These are phyloP conservation scores for Corynorhinus townsendii DNA, from an alignment of 2,113 vertebrate species.

Conservation along the genomic window DNA sequence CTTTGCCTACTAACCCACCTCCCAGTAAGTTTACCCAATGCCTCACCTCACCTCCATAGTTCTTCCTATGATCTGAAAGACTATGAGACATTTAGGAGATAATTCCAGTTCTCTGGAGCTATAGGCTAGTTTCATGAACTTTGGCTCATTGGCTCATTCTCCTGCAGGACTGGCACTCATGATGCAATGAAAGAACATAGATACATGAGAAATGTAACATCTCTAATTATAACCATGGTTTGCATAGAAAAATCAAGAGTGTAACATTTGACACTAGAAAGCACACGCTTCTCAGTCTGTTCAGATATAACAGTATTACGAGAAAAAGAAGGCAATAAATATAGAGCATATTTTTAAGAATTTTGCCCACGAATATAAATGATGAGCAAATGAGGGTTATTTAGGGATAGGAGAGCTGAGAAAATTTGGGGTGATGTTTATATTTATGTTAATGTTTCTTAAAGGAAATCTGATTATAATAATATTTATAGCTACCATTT, in stretches of 20 bases:
- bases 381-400: neutral
- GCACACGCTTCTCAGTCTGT: neutral
- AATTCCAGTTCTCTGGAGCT: neutral
- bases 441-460: neutral
- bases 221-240: neutral
- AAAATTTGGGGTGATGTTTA: neutral
- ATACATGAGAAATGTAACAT: neutral
- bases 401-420: neutral
- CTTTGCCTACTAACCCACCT: neutral
- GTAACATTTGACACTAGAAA: neutral
- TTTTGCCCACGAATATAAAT: neutral
- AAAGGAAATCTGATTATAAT: neutral
- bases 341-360: conserved; percentile 18
- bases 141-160: neutral
- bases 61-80: neutral
- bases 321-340: conserved; percentile 10
- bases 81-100: neutral
- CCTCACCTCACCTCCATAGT: neutral
- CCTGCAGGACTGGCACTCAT: neutral
- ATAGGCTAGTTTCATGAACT: neutral
- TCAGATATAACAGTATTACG: neutral
- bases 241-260: conserved; percentile 16
- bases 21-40: neutral
- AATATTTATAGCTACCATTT: neutral
- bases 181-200: neutral